phyloP scores from a whole-genome alignment of 2,888 invertebrate genomes.

The Sarcophaga variegata region DNA sequence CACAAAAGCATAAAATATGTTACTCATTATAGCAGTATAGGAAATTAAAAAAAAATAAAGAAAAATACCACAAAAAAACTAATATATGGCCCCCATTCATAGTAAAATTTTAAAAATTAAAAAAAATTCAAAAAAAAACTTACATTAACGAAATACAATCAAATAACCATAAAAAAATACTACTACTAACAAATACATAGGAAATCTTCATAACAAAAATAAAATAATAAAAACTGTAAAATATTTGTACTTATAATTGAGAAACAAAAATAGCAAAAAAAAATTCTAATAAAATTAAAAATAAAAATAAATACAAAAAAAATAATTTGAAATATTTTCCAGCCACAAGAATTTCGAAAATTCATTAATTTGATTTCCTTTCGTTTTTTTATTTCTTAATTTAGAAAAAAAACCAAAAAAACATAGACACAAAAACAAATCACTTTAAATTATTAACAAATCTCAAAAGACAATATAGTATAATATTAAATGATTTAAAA shows the following conservation, averaged over 20 bases:
- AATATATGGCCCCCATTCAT: conserved; percentile 57
- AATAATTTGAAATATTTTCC: conserved; percentile 44
- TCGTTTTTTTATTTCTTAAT: background rate
- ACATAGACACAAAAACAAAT: conserved; percentile 37
- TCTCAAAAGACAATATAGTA: conserved; percentile 40
- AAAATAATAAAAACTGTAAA: conserved; percentile 43
- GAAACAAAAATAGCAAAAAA: conserved; percentile 52
- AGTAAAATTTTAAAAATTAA: too few species aligned
- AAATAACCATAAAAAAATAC: conserved; percentile 55
- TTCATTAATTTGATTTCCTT: conserved; percentile 9
- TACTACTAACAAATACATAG: conserved; percentile 43
- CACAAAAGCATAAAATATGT: conserved; percentile 47
- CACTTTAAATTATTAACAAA: conserved; percentile 8
- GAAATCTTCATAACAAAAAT: conserved; percentile 42
- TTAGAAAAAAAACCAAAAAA: conserved; percentile 8
- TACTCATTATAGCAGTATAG: conserved; percentile 37
- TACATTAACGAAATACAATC: conserved; percentile 67
- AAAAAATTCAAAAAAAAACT: conserved; percentile 52
- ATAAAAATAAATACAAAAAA: conserved; percentile 44
- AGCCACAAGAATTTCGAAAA: conserved; percentile 23
- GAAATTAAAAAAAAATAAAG: conserved; percentile 59
- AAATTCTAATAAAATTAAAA: conserved; percentile 44
- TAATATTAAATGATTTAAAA: conserved; percentile 39
- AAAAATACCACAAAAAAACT: conserved; percentile 29
- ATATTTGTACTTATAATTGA: conserved; percentile 65